These are phyloP conservation scores for Gymnopithys bicolor DNA, from an alignment of 2,797 vertebrate species.

Conservation along the genomic window DNA sequence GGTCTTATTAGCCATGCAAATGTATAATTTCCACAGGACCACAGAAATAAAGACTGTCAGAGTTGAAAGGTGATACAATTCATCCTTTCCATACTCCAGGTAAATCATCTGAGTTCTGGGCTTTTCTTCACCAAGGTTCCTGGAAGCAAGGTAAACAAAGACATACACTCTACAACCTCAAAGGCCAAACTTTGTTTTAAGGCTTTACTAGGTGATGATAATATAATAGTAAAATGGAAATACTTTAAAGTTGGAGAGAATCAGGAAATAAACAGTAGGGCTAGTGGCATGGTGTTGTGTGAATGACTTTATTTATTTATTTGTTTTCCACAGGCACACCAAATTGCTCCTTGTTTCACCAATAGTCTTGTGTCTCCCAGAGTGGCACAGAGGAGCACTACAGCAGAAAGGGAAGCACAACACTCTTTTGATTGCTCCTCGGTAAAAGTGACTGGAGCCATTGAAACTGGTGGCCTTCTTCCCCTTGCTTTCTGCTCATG, in stretches of 20 bases:
- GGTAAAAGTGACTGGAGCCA: neutral
- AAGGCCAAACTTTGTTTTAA: neutral
- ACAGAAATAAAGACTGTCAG: neutral
- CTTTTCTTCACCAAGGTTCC: neutral
- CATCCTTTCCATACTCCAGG: neutral
- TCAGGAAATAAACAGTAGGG: neutral
- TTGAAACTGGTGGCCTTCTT: neutral
- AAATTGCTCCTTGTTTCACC: neutral
- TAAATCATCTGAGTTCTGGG: neutral
- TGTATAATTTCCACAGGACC: neutral
- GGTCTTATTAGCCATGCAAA: neutral
- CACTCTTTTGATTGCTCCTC: neutral
- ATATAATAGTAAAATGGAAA: neutral
- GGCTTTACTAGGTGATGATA: neutral
- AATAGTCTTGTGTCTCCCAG: neutral
- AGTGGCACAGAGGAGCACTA: neutral
- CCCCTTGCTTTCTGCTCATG: neutral
- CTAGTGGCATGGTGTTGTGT: neutral
- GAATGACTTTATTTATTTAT: neutral
- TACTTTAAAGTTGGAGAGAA: neutral
- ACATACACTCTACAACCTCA: neutral
- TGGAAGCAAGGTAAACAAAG: neutral
- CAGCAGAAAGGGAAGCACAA: neutral
- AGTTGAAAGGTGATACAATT: neutral
- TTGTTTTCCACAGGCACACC: neutral